Percentiles rank a stretch among this genome's conserved stretches.
Conservation (phyloP, 1,140 invertebrate genomes). For the Belonocnema kinseyi region DNA sequence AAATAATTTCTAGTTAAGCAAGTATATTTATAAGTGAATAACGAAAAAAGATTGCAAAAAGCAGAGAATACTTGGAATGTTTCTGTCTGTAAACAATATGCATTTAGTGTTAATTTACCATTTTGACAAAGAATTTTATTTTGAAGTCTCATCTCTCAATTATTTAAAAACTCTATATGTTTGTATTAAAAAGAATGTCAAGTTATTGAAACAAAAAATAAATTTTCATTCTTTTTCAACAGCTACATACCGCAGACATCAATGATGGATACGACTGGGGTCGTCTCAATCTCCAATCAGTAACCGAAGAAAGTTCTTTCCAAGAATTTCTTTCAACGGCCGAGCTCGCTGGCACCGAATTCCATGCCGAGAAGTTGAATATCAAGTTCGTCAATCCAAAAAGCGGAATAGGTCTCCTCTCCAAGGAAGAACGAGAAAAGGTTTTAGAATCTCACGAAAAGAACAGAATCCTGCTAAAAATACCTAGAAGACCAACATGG, state of each 20-base stretch:
- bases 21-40: background rate
- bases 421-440: slow-evolving; percentile 79
- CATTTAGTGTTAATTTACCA: too few relatives aligned
- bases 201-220: slow-evolving; percentile 25
- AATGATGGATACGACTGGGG: slow-evolving; percentile 94
- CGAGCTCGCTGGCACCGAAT: slow-evolving; percentile 94
- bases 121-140: too few relatives aligned
- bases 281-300: slow-evolving; percentile 91
- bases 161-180: too few relatives aligned
- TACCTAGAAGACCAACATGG: slow-evolving; percentile 93
- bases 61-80: too few relatives aligned
- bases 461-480: slow-evolving; percentile 82
- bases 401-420: slow-evolving; percentile 79
- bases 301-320: slow-evolving; percentile 96
- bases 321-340: slow-evolving; percentile 97
- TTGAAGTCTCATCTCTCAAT: background rate
- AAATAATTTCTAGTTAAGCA: background rate
- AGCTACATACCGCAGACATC: slow-evolving; percentile 92
- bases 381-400: slow-evolving; percentile 85
- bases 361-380: slow-evolving; percentile 93
- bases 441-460: slow-evolving; percentile 80
- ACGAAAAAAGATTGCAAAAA: background rate
- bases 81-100: too few relatives aligned
- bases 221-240: slow-evolving; percentile 60
- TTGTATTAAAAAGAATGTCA: background rate